These are phyloP conservation scores for Masticophis lateralis DNA, from an alignment of 2,797 vertebrate genomes.

Conservation along the genomic window DNA sequence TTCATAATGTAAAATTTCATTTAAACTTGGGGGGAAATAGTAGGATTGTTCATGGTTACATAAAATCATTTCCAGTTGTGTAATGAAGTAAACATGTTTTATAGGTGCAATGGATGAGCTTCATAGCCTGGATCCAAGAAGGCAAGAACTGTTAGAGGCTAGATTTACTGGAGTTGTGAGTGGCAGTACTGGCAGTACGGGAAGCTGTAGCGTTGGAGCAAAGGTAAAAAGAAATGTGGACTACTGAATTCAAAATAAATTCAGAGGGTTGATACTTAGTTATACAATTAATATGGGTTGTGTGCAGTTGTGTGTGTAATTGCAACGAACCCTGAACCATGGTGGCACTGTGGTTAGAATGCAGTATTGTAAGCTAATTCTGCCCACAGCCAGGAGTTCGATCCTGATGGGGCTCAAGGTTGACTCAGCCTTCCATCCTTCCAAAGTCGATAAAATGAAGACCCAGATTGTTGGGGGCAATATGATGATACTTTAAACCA, in stretches of 20 bases:
- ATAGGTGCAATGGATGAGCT: conserved; percentile 97
- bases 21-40: background rate
- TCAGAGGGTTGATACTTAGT: background rate
- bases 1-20: background rate
- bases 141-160: conserved; percentile 97
- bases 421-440: background rate
- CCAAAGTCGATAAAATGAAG: background rate
- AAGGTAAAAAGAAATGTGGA: conserved; percentile 81
- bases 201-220: conserved; percentile 93
- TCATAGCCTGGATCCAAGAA: conserved; percentile 97
- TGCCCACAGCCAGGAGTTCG: background rate
- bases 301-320: background rate
- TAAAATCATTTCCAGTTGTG: background rate
- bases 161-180: conserved; percentile 95
- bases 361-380: background rate
- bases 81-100: background rate
- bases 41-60: background rate
- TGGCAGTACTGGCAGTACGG: conserved; percentile 96
- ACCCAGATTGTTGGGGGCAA: background rate
- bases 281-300: background rate
- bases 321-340: background rate
- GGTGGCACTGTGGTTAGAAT: background rate
- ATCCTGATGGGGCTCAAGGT: background rate
- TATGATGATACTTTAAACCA: background rate
- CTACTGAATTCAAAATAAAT: conserved; percentile 1